Evolutionary conservation across 2,888 invertebrate species (phyloP).

Genomic region (Belgica antarctica): DNA sequence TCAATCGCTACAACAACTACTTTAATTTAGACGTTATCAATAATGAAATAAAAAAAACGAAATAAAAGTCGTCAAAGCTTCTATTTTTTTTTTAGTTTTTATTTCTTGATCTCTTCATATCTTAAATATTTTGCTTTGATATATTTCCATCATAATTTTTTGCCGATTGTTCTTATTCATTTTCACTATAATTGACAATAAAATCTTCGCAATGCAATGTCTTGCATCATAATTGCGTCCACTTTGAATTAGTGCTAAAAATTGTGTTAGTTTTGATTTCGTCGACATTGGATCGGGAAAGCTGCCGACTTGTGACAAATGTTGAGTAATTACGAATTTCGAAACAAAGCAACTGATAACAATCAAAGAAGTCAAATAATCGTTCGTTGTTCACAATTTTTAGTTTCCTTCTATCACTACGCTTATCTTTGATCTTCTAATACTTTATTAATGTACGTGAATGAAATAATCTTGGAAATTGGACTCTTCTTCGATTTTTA

Average conservation of each 20-base stretch:
- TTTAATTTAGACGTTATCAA: too few species aligned
- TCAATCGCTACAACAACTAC: too few species aligned
- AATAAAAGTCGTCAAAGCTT: neutral
- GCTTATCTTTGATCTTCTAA: neutral
- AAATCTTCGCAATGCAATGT: neutral
- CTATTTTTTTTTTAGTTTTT: neutral
- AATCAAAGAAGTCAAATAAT: neutral
- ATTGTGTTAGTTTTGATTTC: neutral
- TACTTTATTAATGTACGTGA: neutral
- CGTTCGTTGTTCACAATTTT: conserved; percentile 3
- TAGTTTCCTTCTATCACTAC: neutral
- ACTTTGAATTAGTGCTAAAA: neutral
- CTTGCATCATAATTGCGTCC: neutral
- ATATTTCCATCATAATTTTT: neutral
- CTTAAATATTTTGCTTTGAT: conserved; percentile 7
- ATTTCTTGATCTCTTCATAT: neutral
- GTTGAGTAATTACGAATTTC: too few species aligned
- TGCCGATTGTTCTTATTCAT: neutral
- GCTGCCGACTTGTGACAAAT: too few species aligned
- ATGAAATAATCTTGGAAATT: neutral
- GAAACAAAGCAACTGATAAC: too few species aligned
- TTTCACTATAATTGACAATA: conserved; percentile 6
- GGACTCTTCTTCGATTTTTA: neutral
- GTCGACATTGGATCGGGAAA: too few species aligned
- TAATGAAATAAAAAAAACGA: neutral